phyloP scores from a whole-genome alignment of 2,888 invertebrate species.

The Oscheius sp. region DNA sequence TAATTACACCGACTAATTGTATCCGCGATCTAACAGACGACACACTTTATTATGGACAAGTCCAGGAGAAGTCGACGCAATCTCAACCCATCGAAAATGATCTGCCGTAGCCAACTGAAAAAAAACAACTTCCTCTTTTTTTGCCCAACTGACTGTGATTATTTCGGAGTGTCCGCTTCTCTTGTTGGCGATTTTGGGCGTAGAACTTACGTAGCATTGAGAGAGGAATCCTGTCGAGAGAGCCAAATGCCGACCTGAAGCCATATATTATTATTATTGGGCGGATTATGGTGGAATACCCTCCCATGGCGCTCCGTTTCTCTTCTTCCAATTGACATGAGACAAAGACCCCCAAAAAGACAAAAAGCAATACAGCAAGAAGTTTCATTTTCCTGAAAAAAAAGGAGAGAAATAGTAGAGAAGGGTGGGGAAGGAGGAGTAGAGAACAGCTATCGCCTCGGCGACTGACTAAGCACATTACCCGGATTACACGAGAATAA shows the following conservation, averaged over 20 bases:
- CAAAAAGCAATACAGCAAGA: slow-evolving; percentile 7
- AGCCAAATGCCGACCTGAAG: slow-evolving; percentile 25
- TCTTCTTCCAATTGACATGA: slow-evolving; percentile 18
- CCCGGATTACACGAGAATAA: slow-evolving; percentile 5
- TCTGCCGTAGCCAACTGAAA: slow-evolving; percentile 29
- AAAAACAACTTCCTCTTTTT: too few species aligned
- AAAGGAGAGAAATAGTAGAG: not conserved
- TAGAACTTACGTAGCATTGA: slow-evolving; percentile 31
- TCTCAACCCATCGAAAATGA: slow-evolving; percentile 27
- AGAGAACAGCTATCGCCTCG: slow-evolving; percentile 7
- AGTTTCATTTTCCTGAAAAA: slow-evolving; percentile 16
- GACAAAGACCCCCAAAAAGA: slow-evolving; percentile 18
- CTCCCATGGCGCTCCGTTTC: slow-evolving; percentile 35
- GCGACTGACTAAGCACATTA: slow-evolving; percentile 22
- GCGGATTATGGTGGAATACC: not conserved
- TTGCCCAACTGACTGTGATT: slow-evolving; percentile 4
- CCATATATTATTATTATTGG: not conserved
- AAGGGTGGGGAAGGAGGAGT: not conserved
- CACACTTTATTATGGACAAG: slow-evolving; percentile 29
- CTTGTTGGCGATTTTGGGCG: slow-evolving; percentile 5
- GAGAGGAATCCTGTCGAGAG: slow-evolving; percentile 24
- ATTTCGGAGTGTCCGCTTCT: slow-evolving; percentile 24
- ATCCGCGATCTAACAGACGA: slow-evolving; percentile 7
- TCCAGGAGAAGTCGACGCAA: not conserved
- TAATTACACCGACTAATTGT: slow-evolving; percentile 2